A percentile compares a stretch with the other conserved stretches of the same genome.
Evolutionary conservation across 2,113 vertebrate genomes (phyloP).

Genomic region (Tricholaema leucomelas): DNA sequence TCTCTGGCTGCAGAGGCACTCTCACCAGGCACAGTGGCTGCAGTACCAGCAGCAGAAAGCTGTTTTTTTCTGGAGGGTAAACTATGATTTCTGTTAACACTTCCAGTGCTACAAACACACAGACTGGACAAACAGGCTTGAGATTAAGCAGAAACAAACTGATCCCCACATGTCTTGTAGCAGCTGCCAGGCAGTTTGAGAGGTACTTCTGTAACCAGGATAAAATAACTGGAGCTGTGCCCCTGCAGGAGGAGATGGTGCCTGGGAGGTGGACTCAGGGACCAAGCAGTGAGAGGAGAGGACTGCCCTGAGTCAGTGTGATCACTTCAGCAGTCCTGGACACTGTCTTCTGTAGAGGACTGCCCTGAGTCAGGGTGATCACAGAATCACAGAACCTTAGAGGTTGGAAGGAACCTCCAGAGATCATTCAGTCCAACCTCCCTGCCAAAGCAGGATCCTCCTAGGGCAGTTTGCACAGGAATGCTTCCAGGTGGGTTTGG

Average conservation of each 20-base stretch:
- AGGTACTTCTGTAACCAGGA: background rate
- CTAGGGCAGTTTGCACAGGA: too few species aligned
- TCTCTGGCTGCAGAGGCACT: background rate
- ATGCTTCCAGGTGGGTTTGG: too few species aligned
- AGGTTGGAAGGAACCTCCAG: too few species aligned
- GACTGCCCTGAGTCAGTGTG: background rate
- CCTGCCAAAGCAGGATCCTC: too few species aligned
- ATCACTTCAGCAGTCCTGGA: background rate
- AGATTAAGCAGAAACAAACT: background rate
- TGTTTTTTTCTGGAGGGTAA: background rate
- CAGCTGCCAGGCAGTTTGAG: background rate
- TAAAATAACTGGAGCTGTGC: background rate
- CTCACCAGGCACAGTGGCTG: background rate
- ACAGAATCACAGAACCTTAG: too few species aligned
- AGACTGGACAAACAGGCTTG: background rate
- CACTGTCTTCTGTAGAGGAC: too few species aligned
- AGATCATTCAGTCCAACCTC: too few species aligned
- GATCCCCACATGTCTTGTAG: accelerated
- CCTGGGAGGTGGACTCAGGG: background rate
- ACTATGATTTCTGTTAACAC: background rate
- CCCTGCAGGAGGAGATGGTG: accelerated
- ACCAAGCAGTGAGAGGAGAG: background rate
- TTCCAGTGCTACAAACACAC: background rate
- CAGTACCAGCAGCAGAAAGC: background rate
- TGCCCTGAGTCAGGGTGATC: too few species aligned